Conservation (phyloP, 2,113 vertebrate genomes). For the Cyprinus carpio region DNA sequence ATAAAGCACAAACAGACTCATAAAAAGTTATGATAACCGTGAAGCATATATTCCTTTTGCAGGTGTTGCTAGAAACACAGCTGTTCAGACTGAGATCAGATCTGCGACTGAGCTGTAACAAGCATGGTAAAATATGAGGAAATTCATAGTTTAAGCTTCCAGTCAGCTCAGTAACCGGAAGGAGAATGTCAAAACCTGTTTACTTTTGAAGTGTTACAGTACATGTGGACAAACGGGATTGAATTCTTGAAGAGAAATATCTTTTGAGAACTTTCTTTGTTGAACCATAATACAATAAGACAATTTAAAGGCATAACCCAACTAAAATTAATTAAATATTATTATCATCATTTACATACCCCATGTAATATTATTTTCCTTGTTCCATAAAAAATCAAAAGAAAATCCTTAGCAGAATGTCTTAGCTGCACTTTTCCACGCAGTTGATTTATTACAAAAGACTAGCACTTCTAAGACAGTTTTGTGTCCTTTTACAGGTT, state of each 20-base stretch:
- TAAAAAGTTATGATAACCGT: constrained; percentile 3
- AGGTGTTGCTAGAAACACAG: not conserved
- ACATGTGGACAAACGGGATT: not conserved
- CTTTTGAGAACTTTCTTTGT: not conserved
- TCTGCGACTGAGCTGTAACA: not conserved
- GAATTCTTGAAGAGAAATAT: no score
- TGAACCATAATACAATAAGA: not conserved
- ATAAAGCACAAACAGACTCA: constrained; percentile 13
- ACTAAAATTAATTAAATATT: not conserved
- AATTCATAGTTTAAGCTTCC: not conserved
- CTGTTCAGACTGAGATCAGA: constrained; percentile 10
- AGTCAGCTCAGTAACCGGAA: not conserved
- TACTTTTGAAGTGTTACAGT: not conserved
- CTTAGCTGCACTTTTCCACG: no score
- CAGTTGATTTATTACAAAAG: not conserved
- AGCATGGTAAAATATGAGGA: constrained; percentile 1
- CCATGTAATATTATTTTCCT: not conserved
- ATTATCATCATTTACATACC: not conserved
- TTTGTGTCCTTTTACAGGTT: not conserved
- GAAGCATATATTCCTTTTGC: constrained; percentile 15
- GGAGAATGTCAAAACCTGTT: not conserved
- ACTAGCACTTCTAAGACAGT: not conserved
- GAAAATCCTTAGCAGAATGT: no score
- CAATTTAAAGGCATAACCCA: not conserved
- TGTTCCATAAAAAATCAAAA: not conserved